Evolutionary conservation across 2,113 vertebrate species (phyloP).

Genomic region (Pristiophorus japonicus): DNA sequence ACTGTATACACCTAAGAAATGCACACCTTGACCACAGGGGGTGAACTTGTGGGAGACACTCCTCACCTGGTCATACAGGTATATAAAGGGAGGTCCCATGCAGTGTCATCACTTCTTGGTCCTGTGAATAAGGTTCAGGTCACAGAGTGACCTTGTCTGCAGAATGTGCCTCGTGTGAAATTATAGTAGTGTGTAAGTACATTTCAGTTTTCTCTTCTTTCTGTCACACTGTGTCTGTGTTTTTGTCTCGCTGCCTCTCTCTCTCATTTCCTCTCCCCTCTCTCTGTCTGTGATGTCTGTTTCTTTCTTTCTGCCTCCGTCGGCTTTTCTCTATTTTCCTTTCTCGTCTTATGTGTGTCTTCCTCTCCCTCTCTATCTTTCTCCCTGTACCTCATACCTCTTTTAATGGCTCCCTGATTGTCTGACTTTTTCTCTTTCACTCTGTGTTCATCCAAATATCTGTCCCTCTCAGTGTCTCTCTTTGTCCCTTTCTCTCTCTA

Average conservation of each 20-base stretch:
- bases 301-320: neutral
- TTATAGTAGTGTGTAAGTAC: too few relatives aligned
- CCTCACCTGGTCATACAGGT: too few relatives aligned
- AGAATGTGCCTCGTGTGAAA: too few relatives aligned
- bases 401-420: neutral
- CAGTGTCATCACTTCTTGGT: too few relatives aligned
- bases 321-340: neutral
- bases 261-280: neutral
- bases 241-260: neutral
- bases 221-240: too few relatives aligned
- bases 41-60: too few relatives aligned
- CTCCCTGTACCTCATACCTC: neutral
- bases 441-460: neutral
- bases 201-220: too few relatives aligned
- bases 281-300: neutral
- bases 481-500: neutral
- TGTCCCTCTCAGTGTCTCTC: neutral
- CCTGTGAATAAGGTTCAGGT: too few relatives aligned
- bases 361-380: neutral
- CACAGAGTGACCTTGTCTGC: too few relatives aligned
- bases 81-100: too few relatives aligned
- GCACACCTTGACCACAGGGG: too few relatives aligned
- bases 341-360: neutral
- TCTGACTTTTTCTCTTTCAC: neutral
- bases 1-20: too few relatives aligned